Base-by-base conservation (phyloP, 2,888 invertebrate genomes). In the Morpho achilles region DNA sequence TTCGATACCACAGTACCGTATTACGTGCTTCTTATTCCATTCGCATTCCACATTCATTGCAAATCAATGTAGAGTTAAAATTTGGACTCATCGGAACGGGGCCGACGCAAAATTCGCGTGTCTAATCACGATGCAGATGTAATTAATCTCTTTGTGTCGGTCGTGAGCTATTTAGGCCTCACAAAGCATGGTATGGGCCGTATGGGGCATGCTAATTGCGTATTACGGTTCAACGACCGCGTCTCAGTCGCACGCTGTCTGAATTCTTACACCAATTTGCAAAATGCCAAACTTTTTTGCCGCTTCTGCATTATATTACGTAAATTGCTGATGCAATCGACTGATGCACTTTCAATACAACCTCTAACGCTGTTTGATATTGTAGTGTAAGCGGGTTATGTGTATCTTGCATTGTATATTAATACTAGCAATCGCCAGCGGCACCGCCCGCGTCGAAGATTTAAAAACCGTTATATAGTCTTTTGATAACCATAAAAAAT, bases 131-230 rank as follows among this genome's bases (percentile, higher is more conserved):
- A 76, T 79, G 76, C 76, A 79, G 72, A 68, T 59, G 73, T 79
- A 83, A 85, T 88, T 82, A 87, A 84, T 84, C 80, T 79, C 69
- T 67, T 69, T 69, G 72, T 74, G 75, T 76, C 77, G 74, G 69
- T 79, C 80, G 83, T 81, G 83, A 76, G 82, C 82, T 85, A 87
- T 87, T 87, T 88, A 84, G 85, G 80, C 80, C 76, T 80, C 80
- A 79, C 82, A 80, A 74, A 73, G 76, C 75, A 79, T 77, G 67
- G 78, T 76, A 68, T 80, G 73, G 73, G 77, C 73, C 80, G 87
- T 82, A 87, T 84, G 85, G 87, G 82, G 87, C 84, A 90, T 88
- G 86, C 88, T 88, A 89, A 88, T 89, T 88, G 84, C 80, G 87
- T 86, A 84, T 85, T 84, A 84, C 82, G 83, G 89, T 81, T 86